Evolutionary conservation across 2,797 vertebrate genomes (phyloP).

Genomic region (Phalanger gymnotis): DNA sequence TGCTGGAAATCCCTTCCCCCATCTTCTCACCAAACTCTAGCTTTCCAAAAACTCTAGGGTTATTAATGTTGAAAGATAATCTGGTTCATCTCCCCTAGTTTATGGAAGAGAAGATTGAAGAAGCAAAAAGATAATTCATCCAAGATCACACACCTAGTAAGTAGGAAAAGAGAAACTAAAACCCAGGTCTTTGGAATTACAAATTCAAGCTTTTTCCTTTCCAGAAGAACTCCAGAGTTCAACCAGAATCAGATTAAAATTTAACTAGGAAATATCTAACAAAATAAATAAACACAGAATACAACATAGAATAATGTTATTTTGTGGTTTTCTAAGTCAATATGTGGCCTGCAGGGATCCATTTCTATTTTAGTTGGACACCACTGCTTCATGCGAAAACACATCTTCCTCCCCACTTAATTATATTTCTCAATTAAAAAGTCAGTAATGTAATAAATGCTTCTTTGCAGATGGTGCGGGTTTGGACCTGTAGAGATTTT

Average conservation of each 20-base stretch:
- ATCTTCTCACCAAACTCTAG: not conserved
- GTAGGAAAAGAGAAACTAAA: not conserved
- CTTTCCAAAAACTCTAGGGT: not conserved
- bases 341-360: not conserved
- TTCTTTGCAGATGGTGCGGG: not conserved
- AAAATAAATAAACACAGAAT: not conserved
- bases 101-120: not conserved
- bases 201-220: not conserved
- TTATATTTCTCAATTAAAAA: not conserved
- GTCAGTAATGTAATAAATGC: not conserved
- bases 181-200: not conserved
- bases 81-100: not conserved
- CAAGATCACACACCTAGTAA: not conserved
- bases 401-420: not conserved
- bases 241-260: not conserved
- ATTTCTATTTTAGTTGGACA: not conserved
- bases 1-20: constrained; percentile 19
- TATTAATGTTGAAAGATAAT: not conserved
- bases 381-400: not conserved
- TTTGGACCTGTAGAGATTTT: not conserved
- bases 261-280: not conserved
- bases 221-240: not conserved
- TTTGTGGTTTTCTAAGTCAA: not conserved
- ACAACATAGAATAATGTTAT: not conserved
- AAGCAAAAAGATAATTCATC: not conserved